phyloP scores from a whole-genome alignment of 2,888 invertebrate species.

The Anticlea derivata region DNA sequence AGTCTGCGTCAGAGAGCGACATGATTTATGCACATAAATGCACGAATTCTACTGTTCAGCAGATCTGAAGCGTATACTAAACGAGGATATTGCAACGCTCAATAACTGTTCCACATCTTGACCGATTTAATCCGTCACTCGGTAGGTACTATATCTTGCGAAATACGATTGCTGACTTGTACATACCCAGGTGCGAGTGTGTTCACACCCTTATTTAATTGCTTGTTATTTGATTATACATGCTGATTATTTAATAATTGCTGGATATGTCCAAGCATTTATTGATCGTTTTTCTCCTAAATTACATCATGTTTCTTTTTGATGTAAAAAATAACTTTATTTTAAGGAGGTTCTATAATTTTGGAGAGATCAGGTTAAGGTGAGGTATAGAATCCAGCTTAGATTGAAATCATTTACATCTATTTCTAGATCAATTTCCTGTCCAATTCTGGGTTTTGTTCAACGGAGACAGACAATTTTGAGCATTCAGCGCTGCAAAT shows the following conservation, averaged over 20 bases:
- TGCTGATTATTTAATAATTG: conserved; percentile 15
- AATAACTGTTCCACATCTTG: conserved; percentile 25
- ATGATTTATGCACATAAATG: conserved; percentile 3
- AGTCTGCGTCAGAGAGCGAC: conserved; percentile 1
- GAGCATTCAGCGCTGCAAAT: too few species aligned
- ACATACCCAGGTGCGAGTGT: too few species aligned
- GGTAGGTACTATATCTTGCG: conserved; percentile 8
- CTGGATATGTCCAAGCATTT: conserved; percentile 8
- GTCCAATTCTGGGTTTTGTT: too few species aligned
- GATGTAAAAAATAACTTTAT: too few species aligned
- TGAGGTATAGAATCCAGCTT: too few species aligned
- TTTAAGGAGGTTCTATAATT: too few species aligned
- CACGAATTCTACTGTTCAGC: conserved; percentile 1
- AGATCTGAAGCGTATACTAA: conserved; percentile 1
- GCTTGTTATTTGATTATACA: conserved; percentile 14
- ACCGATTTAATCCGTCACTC: conserved; percentile 41
- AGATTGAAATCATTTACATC: too few species aligned
- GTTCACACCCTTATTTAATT: conserved; percentile 16
- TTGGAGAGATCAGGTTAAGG: too few species aligned
- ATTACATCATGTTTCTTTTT: conserved; percentile 13
- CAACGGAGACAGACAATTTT: too few species aligned
- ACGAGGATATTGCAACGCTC: conserved; percentile 10
- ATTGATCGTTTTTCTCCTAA: conserved; percentile 8
- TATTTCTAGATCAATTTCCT: too few species aligned
- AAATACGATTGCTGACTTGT: conserved; percentile 6